Evolutionary conservation across 1,140 invertebrate genomes (phyloP).

Genomic region (Cephus cinctus): DNA sequence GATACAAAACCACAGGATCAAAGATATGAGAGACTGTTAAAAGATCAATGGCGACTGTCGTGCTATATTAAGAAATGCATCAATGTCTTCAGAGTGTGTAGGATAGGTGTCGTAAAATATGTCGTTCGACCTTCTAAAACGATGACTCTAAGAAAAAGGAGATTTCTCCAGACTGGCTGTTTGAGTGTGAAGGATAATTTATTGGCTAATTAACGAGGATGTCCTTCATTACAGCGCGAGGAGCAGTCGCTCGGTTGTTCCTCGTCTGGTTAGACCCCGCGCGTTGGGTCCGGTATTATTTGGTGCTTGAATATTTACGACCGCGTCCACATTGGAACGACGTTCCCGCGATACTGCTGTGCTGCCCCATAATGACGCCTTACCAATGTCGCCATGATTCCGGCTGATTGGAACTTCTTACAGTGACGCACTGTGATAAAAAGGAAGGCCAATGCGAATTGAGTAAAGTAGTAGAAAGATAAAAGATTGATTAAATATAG

Average conservation of each 20-base stretch:
- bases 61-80: not conserved
- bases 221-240: constrained; percentile 54
- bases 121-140: constrained; percentile 27
- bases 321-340: constrained; percentile 18
- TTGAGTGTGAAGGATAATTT: constrained; percentile 53
- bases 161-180: constrained; percentile 16
- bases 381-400: too few species aligned
- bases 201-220: constrained; percentile 56
- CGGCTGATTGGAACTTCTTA: too few species aligned
- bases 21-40: too few species aligned
- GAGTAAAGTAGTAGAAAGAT: too few species aligned
- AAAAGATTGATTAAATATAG: too few species aligned
- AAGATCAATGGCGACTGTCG: too few species aligned
- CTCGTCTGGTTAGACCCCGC: too few species aligned
- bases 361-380: constrained; percentile 48
- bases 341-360: constrained; percentile 17
- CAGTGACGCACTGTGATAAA: too few species aligned
- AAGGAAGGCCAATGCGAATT: too few species aligned
- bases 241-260: constrained; percentile 37
- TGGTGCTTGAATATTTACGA: constrained; percentile 54
- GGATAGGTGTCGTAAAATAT: constrained; percentile 42
- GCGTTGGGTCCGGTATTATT: constrained; percentile 45
- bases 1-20: too few species aligned
- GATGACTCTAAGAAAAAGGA: constrained; percentile 15
- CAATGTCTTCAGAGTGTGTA: not conserved